Percentiles rank a stretch among this genome's conserved stretches.
Evolutionary conservation across 2,888 invertebrate genomes (phyloP).

Genomic region (Oeneis ivallda): DNA sequence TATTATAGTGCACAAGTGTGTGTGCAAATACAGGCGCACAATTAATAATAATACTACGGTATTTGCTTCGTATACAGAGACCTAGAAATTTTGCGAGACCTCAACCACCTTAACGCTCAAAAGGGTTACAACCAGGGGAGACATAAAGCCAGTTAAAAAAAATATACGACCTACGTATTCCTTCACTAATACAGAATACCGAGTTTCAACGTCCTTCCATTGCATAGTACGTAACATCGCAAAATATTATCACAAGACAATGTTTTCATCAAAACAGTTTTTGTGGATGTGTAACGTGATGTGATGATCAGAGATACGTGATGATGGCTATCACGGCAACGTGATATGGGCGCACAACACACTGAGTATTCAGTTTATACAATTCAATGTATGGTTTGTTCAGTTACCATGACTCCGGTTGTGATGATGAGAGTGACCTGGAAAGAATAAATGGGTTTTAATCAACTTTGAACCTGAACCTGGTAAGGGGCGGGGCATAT

Average conservation of each 20-base stretch:
- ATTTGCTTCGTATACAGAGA: background rate
- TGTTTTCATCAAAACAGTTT: background rate
- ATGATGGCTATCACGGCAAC: constrained; percentile 7
- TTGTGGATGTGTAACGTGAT: constrained; percentile 7
- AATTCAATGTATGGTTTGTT: constrained; percentile 40
- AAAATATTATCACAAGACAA: constrained; percentile 1
- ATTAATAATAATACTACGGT: background rate
- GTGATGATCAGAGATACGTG: constrained; percentile 16
- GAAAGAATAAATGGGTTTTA: constrained; percentile 23
- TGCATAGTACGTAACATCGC: background rate
- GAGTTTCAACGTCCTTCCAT: background rate
- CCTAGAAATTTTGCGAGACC: background rate
- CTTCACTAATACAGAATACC: background rate
- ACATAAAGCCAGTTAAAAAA: no score
- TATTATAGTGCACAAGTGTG: no score
- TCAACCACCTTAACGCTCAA: no score
- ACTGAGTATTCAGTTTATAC: constrained; percentile 65
- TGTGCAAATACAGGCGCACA: no score
- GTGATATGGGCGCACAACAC: constrained; percentile 56
- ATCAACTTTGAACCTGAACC: no score
- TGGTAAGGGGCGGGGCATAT: no score
- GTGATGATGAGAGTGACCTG: constrained; percentile 53
- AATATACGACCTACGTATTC: background rate
- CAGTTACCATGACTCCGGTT: constrained; percentile 55
- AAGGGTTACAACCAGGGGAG: no score